Percentiles rank a stretch among this genome's conserved stretches.
Evolutionary conservation across 2,797 vertebrate species (phyloP).

Genomic region (Gobionotothen gibberifrons): DNA sequence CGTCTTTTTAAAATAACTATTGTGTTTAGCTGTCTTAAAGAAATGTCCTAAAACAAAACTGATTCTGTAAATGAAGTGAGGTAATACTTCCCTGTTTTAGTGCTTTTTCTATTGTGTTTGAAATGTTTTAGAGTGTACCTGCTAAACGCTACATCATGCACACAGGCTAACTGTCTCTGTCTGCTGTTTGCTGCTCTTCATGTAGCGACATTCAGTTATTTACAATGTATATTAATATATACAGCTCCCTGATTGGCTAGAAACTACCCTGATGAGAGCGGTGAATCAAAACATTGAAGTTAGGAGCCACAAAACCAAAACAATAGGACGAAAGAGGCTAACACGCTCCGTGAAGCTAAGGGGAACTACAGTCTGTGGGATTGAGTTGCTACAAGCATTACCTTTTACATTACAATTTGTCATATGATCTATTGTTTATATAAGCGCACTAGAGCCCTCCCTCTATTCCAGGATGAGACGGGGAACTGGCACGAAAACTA

Average conservation of each 20-base stretch:
- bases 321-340: not conserved
- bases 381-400: not conserved
- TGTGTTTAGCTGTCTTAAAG: not conserved
- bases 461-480: not conserved
- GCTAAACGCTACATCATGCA: not conserved
- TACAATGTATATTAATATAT: too few relatives aligned
- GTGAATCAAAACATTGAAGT: not conserved
- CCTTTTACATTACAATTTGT: too few relatives aligned
- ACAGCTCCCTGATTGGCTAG: not conserved
- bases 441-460: not conserved
- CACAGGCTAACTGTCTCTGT: not conserved
- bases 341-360: not conserved
- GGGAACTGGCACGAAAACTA: conserved; percentile 1
- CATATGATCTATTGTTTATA: too few relatives aligned
- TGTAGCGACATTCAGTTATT: not conserved
- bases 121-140: not conserved
- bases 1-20: not conserved
- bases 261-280: not conserved
- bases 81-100: not conserved
- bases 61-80: not conserved
- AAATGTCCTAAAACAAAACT: not conserved
- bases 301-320: not conserved
- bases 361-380: not conserved
- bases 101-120: not conserved
- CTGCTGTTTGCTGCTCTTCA: not conserved